These are phyloP conservation scores for Bombus soroeensis DNA, from an alignment of 1,140 invertebrate genomes.

Conservation along the genomic window DNA sequence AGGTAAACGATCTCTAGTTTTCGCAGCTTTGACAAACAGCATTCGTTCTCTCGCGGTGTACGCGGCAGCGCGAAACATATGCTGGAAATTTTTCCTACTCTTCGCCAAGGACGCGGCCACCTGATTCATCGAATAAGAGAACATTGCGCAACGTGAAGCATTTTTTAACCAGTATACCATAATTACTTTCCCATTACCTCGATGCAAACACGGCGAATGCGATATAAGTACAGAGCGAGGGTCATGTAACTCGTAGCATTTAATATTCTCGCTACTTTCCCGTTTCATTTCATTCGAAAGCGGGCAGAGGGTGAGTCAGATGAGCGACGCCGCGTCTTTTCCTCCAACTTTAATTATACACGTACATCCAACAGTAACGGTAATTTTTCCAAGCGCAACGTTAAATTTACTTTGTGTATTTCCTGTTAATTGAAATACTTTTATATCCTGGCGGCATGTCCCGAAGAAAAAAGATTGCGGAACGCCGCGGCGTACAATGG, in stretches of 20 bases:
- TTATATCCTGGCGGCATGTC: background rate
- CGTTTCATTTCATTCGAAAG: background rate
- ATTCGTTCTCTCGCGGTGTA: too few species aligned
- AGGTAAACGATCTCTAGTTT: too few species aligned
- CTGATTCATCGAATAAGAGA: too few species aligned
- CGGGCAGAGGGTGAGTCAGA: background rate
- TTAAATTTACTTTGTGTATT: background rate
- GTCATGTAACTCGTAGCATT: background rate
- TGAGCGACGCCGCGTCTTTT: background rate
- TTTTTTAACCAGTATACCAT: background rate
- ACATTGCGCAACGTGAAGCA: background rate
- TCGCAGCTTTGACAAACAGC: too few species aligned
- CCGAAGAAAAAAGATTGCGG: constrained; percentile 1
- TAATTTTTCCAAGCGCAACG: background rate
- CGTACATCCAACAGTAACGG: background rate
- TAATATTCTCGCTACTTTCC: background rate
- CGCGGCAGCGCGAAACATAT: too few species aligned
- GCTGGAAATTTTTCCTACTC: background rate
- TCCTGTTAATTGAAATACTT: constrained; percentile 17
- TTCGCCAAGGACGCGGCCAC: background rate
- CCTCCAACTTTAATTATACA: constrained; percentile 19
- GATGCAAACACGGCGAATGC: background rate
- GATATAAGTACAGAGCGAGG: background rate
- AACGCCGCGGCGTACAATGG: background rate
- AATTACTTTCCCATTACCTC: constrained; percentile 26